Base-by-base conservation (phyloP, 2,888 invertebrate species). In the Tupiocoris notatus region DNA sequence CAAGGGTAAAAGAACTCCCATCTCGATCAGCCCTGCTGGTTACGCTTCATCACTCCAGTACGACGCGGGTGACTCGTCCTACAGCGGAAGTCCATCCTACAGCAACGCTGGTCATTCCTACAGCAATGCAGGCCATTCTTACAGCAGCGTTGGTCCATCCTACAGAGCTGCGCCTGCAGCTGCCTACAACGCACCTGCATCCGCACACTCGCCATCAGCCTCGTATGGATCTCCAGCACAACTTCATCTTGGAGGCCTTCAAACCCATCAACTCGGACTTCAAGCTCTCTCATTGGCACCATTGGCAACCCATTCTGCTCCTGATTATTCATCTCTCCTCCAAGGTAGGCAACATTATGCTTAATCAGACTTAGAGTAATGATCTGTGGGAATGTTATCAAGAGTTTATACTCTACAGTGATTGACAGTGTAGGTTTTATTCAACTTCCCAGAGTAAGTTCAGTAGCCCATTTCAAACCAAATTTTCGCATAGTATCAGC, bases 1-100 rank as follows among this genome's bases (percentile, higher is more conserved):
- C 61, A 71, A 71, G 18, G 71, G 71, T 0, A 71, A 71, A 22
- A 22, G 71, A n/a, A 39, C n/a, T 21, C 71, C 71, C 18, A 61
- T 71, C 17, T 68, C 68, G n/a, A n/a, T 68, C 6, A 68, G 58
- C 23, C 68, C 68, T n/a, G 67, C 56, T 3, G 0, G 59, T 1
- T 68, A 68, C 68, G 3, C n/a, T 20, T 6, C 58, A 21, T 22
- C 7, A 16, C 17, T 56, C 56, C 56, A 62, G 62, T 61, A 59
- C 20, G 16, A 61, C 61, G n/a, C n/a, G n/a, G 25, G 70, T 7
- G 6, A 3, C 18, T 66, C 66, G 1, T 54, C 64, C 12, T 74
- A 74, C 54, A 24, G 62, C 16, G 63, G 64, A 17, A 21, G 57
- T 54, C 18, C 39, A 9, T 64, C 64, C 22, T 74, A 74, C 64